Conservation (phyloP, 2,797 vertebrate species). For the Mustela erminea region DNA sequence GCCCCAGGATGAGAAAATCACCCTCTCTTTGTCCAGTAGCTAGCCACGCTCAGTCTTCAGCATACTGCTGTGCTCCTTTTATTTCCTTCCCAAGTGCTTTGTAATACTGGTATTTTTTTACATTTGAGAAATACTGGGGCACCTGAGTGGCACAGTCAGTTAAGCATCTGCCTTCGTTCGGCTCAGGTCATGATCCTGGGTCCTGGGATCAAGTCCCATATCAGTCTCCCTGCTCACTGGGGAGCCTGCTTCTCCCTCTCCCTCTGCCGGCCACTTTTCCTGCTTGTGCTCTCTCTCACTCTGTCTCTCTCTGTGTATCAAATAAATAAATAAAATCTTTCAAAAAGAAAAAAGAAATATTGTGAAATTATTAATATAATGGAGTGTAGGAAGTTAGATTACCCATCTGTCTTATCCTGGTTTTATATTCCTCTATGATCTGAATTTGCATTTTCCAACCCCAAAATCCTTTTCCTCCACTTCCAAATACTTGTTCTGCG, state of each 20-base stretch:
- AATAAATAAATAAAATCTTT: not conserved
- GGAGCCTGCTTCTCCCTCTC: not conserved
- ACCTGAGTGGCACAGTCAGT: not conserved
- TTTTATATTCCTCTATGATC: not conserved
- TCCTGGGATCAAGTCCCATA: not conserved
- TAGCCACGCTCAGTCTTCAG: not conserved
- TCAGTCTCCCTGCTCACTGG: not conserved
- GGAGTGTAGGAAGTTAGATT: no score
- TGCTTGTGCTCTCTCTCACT: not conserved
- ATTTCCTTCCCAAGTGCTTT: not conserved
- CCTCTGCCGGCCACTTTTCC: not conserved
- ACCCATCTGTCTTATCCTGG: no score
- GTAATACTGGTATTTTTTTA: not conserved
- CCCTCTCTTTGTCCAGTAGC: not conserved
- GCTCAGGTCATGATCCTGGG: not conserved
- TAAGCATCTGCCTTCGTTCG: not conserved
- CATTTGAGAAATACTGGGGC: not conserved
- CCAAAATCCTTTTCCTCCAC: not conserved
- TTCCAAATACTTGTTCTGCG: not conserved
- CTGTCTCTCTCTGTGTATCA: not conserved
- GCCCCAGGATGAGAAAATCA: not conserved
- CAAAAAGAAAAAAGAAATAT: not conserved
- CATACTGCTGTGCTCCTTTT: not conserved
- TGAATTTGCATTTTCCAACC: not conserved
- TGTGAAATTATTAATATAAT: not conserved